These are phyloP conservation scores for Ctenoplectra terminalis DNA, from an alignment of 1,140 invertebrate genomes.

Conservation along the genomic window DNA sequence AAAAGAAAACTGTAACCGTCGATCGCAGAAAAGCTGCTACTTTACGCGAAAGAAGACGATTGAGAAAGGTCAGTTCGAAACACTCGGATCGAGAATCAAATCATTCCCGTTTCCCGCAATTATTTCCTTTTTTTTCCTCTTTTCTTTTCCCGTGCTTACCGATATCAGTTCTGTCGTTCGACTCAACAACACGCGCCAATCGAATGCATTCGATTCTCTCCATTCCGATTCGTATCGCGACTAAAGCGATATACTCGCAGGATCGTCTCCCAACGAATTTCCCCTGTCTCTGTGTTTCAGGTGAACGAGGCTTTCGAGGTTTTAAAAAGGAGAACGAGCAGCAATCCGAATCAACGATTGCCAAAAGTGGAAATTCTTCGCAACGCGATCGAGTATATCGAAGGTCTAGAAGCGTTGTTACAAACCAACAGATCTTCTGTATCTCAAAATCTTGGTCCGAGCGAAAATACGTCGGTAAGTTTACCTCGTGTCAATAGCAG, in stretches of 20 bases:
- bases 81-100: no score
- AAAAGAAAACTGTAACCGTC: constrained; percentile 96
- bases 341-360: constrained; percentile 96
- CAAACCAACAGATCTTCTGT: constrained; percentile 82
- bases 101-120: neutral
- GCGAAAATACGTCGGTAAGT: constrained; percentile 75
- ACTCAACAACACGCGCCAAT: no score
- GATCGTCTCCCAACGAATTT: no score
- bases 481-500: no score
- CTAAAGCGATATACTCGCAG: no score
- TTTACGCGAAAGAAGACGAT: constrained; percentile 93
- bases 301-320: constrained; percentile 99
- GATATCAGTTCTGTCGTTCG: no score
- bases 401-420: constrained; percentile 94
- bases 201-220: no score
- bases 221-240: no score
- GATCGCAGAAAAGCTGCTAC: constrained; percentile 98
- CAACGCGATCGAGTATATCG: constrained; percentile 99
- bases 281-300: constrained; percentile 83
- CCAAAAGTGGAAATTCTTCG: constrained; percentile 98
- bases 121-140: neutral
- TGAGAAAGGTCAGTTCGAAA: constrained; percentile 90
- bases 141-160: no score
- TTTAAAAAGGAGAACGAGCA: constrained; percentile 94
- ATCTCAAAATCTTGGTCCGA: constrained; percentile 73